Evolutionary conservation across 2,888 invertebrate genomes (phyloP), one percentile per base, ranked within the genome.

Genomic region (Aphidius colemani): DNA sequence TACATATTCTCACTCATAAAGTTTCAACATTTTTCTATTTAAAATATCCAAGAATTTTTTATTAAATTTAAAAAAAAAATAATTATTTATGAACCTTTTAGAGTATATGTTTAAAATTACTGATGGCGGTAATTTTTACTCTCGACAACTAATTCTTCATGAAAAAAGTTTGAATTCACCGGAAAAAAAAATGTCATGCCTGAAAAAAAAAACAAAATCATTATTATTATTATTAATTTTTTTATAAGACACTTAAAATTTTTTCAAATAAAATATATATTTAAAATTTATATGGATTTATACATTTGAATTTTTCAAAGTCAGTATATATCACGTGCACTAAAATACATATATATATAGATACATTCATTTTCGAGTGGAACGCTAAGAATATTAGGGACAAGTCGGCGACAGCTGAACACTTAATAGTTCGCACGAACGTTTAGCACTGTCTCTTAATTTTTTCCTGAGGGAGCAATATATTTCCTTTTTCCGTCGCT

Each of bases 321-420:
- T 44, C 7, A 30, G 30, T 30, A 44, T 63, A 45, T 61, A 59
- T 30, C 44, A 53, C 46, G 13, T 48, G 46, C 10, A 45, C 44
- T 48, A 55, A 53, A 45, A 51, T 53, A 49, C 43, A 56, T 48
- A 7, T 48, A 59, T 63, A 63, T 63, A 62, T 57, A 61, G 49
- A 53, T 60, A 65, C 4, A 30, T 30, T 30, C 30, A 30, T 30
- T 30, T 30, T 30, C 5, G 30, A 61, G 53, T 55, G 39, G 51
- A 64, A 67, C 64, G 68, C 66, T 64, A 65, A 61, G n/a, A 30
- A 30, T 30, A 30, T 30, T 30, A 50, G 67, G 74, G 75, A 75
- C 73, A 71, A 73, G 75, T 70, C 71, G 67, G 73, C 71, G 77
- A 77, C 79, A 79, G 79, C 79, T 79, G 79, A 80, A 69, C 77